phyloP scores from a whole-genome alignment of 2,797 vertebrate genomes.

The Delichon dasypus region DNA sequence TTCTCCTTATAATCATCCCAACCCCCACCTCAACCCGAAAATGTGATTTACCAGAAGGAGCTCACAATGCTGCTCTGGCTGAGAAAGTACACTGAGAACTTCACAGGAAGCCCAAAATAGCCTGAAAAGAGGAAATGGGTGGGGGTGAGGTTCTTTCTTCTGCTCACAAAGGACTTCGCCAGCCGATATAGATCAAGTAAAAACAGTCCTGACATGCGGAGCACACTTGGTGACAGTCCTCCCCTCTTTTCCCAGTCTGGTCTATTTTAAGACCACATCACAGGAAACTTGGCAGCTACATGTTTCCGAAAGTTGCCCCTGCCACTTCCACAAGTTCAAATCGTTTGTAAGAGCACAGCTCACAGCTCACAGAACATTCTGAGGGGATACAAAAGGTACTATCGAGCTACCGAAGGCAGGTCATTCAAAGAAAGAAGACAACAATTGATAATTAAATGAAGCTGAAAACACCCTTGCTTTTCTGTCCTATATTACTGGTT shows the following conservation, averaged over 20 bases:
- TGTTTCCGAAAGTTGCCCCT: slow-evolving; percentile 76
- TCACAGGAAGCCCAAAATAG: slow-evolving; percentile 63
- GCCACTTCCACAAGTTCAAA: slow-evolving; percentile 72
- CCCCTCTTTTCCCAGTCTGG: slow-evolving; percentile 77
- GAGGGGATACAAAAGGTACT: neutral
- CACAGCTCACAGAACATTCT: slow-evolving; percentile 3
- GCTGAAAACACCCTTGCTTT: neutral
- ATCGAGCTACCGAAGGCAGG: neutral
- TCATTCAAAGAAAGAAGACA: neutral
- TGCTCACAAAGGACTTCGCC: slow-evolving; percentile 66
- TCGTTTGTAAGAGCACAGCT: slow-evolving; percentile 41
- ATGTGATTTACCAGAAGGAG: slow-evolving; percentile 67
- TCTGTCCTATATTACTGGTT: neutral
- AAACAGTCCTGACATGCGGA: slow-evolving; percentile 65
- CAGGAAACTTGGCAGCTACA: slow-evolving; percentile 78
- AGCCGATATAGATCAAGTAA: slow-evolving; percentile 66
- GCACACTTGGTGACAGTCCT: slow-evolving; percentile 70
- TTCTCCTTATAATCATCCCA: neutral
- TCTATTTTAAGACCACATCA: slow-evolving; percentile 78
- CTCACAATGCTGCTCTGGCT: slow-evolving; percentile 57
- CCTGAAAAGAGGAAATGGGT: slow-evolving; percentile 68
- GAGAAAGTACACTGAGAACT: slow-evolving; percentile 75
- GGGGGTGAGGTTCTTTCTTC: slow-evolving; percentile 70
- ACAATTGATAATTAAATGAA: neutral
- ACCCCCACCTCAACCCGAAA: slow-evolving; percentile 23